Percentiles rank a stretch among this genome's conserved stretches.
phyloP scores from a whole-genome alignment of 1,140 invertebrate genomes.

The Globodera ellingtonae region DNA sequence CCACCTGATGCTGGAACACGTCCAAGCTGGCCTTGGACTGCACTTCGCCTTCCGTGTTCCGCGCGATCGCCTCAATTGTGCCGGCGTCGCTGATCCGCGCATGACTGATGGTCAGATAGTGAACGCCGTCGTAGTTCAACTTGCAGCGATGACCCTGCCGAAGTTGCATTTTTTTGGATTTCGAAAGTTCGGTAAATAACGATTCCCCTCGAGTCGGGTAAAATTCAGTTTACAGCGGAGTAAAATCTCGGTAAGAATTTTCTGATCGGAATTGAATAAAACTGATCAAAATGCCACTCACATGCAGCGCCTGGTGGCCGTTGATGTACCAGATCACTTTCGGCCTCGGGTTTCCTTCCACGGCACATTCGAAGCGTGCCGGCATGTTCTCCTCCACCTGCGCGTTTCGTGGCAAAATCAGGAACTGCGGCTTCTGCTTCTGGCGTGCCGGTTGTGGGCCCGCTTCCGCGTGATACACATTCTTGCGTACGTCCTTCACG shows the following conservation, averaged over 20 bases:
- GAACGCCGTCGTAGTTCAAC: constrained; percentile 60
- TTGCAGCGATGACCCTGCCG: constrained; percentile 57
- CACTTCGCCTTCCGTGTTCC: constrained; percentile 61
- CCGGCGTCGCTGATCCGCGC: constrained; percentile 60
- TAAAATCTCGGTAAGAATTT: too few species aligned
- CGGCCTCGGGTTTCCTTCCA: constrained; percentile 58
- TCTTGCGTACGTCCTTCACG: constrained; percentile 56
- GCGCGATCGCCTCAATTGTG: constrained; percentile 59
- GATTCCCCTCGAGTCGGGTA: too few species aligned
- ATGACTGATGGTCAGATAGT: constrained; percentile 61
- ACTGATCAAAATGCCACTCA: constrained; percentile 1
- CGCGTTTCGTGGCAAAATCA: constrained; percentile 57
- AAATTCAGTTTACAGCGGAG: too few species aligned
- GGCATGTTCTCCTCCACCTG: constrained; percentile 61
- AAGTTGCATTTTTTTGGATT: not conserved
- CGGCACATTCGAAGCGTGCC: constrained; percentile 64
- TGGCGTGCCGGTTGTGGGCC: constrained; percentile 30
- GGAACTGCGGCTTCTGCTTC: constrained; percentile 60
- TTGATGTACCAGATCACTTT: constrained; percentile 65
- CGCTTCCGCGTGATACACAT: constrained; percentile 53
- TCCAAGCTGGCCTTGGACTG: constrained; percentile 56
- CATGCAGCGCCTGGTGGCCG: constrained; percentile 63
- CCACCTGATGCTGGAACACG: constrained; percentile 53
- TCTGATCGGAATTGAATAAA: not conserved
- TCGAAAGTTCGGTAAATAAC: not conserved